Evolutionary conservation across 2,113 vertebrate genomes (phyloP).

Genomic region (Sebastes schlegelii): DNA sequence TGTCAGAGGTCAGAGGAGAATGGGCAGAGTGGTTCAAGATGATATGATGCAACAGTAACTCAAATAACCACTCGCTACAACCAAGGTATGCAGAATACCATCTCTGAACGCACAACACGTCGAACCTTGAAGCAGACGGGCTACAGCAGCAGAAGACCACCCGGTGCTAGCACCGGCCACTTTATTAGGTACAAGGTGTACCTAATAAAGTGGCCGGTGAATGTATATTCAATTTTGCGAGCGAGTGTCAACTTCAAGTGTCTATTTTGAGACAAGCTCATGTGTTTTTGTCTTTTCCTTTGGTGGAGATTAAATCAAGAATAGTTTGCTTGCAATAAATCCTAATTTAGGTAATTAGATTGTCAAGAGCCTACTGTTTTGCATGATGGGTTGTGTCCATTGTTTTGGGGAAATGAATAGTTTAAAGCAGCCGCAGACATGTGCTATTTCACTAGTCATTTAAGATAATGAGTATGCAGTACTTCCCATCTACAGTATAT

Average conservation of each 20-base stretch:
- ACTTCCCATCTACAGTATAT: neutral
- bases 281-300: neutral
- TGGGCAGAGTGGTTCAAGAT: too few relatives aligned
- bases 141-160: too few relatives aligned
- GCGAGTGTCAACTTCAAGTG: neutral
- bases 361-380: neutral
- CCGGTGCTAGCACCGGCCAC: too few relatives aligned
- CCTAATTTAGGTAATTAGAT: neutral
- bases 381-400: neutral
- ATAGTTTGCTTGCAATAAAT: neutral
- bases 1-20: too few relatives aligned
- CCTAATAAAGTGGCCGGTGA: too few relatives aligned
- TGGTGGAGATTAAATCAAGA: neutral
- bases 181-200: too few relatives aligned
- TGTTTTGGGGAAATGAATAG: neutral
- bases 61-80: too few relatives aligned
- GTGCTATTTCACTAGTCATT: neutral
- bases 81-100: too few relatives aligned
- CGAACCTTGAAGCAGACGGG: too few relatives aligned
- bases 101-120: too few relatives aligned
- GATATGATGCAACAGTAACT: too few relatives aligned
- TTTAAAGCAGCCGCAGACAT: neutral
- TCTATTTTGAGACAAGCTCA: neutral
- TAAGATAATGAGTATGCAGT: neutral
- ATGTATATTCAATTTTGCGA: neutral